Evolutionary conservation across 2,888 invertebrate species (phyloP).

Genomic region (Lithophane socia): DNA sequence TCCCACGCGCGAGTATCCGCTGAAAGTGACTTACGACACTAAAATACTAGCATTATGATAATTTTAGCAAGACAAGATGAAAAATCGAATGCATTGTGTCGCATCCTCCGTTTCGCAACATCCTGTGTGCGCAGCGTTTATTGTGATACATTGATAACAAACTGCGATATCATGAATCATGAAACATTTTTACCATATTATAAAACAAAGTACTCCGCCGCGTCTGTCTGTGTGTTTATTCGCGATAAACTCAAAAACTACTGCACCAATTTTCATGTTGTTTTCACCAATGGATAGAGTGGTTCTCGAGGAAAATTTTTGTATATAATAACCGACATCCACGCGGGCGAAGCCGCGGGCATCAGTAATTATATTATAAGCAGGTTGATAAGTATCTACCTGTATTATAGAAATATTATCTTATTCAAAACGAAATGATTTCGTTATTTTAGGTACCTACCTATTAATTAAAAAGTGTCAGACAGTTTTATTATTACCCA

Average conservation of each 20-base stretch:
- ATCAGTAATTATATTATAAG: background rate
- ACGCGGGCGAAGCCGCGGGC: no score
- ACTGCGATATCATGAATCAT: slow-evolving; percentile 5
- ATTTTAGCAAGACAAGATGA: slow-evolving; percentile 26
- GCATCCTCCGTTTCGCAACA: slow-evolving; percentile 23
- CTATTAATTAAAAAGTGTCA: slow-evolving; percentile 5
- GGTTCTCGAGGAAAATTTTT: no score
- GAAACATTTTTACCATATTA: background rate
- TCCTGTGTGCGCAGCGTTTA: slow-evolving; percentile 12
- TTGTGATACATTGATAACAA: slow-evolving; percentile 17
- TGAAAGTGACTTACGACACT: slow-evolving; percentile 50
- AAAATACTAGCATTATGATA: slow-evolving; percentile 33
- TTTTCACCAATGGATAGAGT: no score
- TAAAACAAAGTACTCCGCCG: no score
- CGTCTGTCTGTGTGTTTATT: no score
- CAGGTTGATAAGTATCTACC: background rate
- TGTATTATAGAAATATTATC: background rate
- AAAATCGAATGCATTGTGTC: slow-evolving; percentile 35
- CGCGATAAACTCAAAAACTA: no score
- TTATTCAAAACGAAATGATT: background rate
- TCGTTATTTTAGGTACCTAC: background rate
- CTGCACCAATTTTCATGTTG: no score
- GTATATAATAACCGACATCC: no score
- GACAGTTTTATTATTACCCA: slow-evolving; percentile 17
- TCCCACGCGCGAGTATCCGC: slow-evolving; percentile 73